These are phyloP conservation scores for Notarius lentiginosus DNA, from an alignment of 2,113 vertebrate species.

Conservation along the genomic window DNA sequence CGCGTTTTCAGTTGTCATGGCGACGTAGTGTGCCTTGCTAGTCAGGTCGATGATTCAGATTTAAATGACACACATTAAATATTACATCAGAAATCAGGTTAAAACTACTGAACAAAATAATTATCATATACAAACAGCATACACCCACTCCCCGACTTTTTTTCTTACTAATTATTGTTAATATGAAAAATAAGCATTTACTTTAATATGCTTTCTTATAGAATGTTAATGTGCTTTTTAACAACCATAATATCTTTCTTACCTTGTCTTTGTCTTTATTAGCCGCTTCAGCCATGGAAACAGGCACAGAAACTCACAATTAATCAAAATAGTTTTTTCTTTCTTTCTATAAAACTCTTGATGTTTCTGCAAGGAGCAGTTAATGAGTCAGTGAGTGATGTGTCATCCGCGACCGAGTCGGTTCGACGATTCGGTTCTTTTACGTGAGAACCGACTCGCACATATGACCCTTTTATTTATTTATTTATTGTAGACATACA, in stretches of 20 bases:
- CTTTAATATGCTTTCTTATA: neutral
- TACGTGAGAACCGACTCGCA: neutral
- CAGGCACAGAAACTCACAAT: neutral
- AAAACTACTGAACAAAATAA: neutral
- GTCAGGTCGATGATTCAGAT: neutral
- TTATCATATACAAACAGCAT: neutral
- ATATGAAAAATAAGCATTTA: neutral
- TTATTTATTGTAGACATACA: neutral
- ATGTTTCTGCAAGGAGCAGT: neutral
- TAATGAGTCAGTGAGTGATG: too few species aligned
- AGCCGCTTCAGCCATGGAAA: conserved; percentile 3
- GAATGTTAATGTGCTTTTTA: neutral
- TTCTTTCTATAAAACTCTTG: neutral
- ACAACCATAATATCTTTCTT: neutral
- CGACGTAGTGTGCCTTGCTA: neutral
- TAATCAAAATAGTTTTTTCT: neutral
- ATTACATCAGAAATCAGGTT: neutral
- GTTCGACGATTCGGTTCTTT: neutral
- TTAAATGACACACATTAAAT: neutral
- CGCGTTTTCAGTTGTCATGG: conserved; percentile 45
- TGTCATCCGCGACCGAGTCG: neutral
- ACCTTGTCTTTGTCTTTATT: neutral
- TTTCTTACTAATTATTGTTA: neutral
- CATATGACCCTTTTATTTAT: too few species aligned
- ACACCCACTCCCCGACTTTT: neutral